Evolutionary conservation across 1,140 invertebrate genomes (phyloP), one percentile per base, ranked within the genome.

Genomic region (Chionoecetes opilio): DNA sequence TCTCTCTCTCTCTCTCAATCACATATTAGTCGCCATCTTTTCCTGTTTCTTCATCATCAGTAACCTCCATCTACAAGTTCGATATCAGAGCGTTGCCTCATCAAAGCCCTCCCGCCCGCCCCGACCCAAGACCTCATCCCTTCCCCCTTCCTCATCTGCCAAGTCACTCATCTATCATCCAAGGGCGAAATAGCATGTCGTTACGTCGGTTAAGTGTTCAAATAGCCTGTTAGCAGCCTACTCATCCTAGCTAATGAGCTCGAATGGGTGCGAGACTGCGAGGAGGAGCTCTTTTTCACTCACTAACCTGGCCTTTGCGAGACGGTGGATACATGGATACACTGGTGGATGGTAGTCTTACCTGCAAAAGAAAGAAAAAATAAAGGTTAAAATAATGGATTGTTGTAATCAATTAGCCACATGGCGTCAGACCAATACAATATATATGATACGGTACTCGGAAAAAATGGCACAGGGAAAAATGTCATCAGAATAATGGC

Each of bases 321-420:
- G 46, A 3, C 11, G 9, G 46, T 53, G 46, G 46, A 53, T 53
- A 0, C 21, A 53, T 9, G 8, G 9, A 17, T 53, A 53, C 21
- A 11, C 46, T 53, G 21, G 46, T 53, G 46, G 46, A 21, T 75
- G 63, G 63, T n/a, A 21, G 63, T 75, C 63, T 75, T 75, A 75
- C 63, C 63, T 75, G 63, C 26, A n/a, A n/a, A n/a, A 21, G 63
- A 8, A 75, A n/a, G n/a, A 75, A 75, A 6, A n/a, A n/a, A n/a
- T 75, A 53, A 53, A 53, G 46, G 63, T 75, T 75, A 75, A n/a
- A 75, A n/a, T 75, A 75, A 75, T 53, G 46, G 46, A n/a, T n/a
- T n/a, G n/a, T n/a, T n/a, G n/a, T n/a, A n/a, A n/a, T n/a, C n/a
- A n/a, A n/a, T n/a, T n/a, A n/a, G n/a, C n/a, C n/a, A n/a, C n/a